These are phyloP conservation scores for Masnerella sp. DNA, from an alignment of 2,888 invertebrate species.

Conservation along the genomic window DNA sequence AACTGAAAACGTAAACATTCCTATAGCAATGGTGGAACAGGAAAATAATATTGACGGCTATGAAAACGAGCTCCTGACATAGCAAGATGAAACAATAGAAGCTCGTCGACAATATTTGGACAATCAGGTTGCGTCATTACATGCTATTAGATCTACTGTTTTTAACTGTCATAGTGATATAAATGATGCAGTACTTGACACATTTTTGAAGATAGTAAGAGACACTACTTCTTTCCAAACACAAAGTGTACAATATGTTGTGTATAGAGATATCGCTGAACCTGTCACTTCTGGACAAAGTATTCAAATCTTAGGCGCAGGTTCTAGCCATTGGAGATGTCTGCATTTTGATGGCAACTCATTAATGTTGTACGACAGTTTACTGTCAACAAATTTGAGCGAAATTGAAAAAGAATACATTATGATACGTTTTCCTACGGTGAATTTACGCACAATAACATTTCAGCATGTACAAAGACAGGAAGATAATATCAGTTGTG, in stretches of 20 bases:
- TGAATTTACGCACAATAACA: background rate
- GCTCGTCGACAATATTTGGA: slow-evolving; percentile 3
- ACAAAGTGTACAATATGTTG: slow-evolving; percentile 8
- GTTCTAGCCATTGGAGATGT: slow-evolving; percentile 10
- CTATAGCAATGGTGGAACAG: too few species aligned
- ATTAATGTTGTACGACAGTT: background rate
- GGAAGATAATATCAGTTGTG: background rate
- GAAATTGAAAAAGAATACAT: slow-evolving; percentile 10
- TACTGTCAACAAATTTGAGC: background rate
- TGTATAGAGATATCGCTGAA: slow-evolving; percentile 7
- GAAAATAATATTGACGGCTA: background rate
- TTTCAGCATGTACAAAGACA: background rate
- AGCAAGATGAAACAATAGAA: background rate
- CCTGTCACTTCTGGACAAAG: background rate
- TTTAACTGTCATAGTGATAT: background rate
- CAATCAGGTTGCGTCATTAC: background rate
- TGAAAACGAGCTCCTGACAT: slow-evolving; percentile 1
- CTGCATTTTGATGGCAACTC: background rate
- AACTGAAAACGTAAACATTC: background rate
- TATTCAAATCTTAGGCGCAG: slow-evolving; percentile 7
- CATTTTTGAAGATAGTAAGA: slow-evolving; percentile 1
- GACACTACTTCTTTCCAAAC: slow-evolving; percentile 1
- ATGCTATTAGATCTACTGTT: background rate
- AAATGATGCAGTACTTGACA: slow-evolving; percentile 6
- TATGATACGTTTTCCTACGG: background rate